phyloP scores from a whole-genome alignment of 2,888 invertebrate genomes.

The Ypsolopha sequella region DNA sequence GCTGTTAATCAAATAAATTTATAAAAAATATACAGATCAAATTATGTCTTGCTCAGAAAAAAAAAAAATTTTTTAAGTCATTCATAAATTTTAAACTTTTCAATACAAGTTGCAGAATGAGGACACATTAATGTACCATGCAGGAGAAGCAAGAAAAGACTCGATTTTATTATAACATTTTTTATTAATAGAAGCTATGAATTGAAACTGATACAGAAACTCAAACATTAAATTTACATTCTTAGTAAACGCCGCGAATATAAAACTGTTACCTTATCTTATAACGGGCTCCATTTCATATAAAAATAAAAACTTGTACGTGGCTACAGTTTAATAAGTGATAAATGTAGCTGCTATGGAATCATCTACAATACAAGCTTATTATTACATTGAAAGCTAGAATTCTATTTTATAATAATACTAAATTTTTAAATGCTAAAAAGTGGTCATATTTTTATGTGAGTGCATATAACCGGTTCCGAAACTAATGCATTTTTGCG shows the following conservation, averaged over 20 bases:
- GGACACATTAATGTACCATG: conserved; percentile 24
- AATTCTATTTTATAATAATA: background rate
- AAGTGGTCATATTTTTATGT: too few relatives aligned
- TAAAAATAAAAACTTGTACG: conserved; percentile 59
- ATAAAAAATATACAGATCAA: too few relatives aligned
- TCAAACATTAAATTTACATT: conserved; percentile 11
- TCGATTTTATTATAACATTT: conserved; percentile 58
- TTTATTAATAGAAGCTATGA: conserved; percentile 46
- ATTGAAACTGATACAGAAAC: conserved; percentile 56
- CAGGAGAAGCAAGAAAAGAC: conserved; percentile 64
- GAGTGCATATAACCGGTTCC: too few relatives aligned
- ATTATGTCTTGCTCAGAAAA: too few relatives aligned
- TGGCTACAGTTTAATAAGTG: conserved; percentile 19
- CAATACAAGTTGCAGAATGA: conserved; percentile 16
- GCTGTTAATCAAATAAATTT: background rate
- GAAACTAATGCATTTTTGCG: too few relatives aligned
- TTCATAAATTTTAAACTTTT: too few relatives aligned
- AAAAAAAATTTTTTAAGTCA: too few relatives aligned
- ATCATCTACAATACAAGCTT: background rate
- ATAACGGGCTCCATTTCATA: conserved; percentile 33
- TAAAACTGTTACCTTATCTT: background rate
- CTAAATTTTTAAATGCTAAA: background rate
- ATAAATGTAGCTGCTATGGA: background rate
- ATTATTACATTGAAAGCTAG: background rate
- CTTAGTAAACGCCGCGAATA: background rate